phyloP scores from a whole-genome alignment of 2,888 invertebrate genomes.

The Ptilodon capucinus region DNA sequence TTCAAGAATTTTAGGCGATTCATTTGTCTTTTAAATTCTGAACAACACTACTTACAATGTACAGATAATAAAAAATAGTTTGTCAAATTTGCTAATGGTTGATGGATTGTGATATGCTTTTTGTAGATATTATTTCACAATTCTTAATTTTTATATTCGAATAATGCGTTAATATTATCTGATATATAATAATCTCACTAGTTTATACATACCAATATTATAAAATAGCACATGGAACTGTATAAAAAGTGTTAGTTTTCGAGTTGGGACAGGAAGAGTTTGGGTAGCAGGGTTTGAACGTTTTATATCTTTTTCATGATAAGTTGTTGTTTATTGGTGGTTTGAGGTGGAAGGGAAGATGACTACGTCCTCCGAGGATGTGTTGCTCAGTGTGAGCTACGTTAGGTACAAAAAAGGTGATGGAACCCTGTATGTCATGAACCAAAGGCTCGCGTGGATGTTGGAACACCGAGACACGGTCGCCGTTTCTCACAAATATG shows the following conservation, averaged over 20 bases:
- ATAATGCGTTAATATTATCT: slow-evolving; percentile 28
- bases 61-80: slow-evolving; percentile 42
- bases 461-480: slow-evolving; percentile 95
- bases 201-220: slow-evolving; percentile 7
- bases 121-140: slow-evolving; percentile 55
- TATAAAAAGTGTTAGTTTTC: slow-evolving; percentile 19
- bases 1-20: too few species aligned
- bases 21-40: background rate
- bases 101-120: slow-evolving; percentile 63
- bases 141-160: slow-evolving; percentile 46
- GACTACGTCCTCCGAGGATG: slow-evolving; percentile 97
- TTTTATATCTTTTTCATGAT: slow-evolving; percentile 36
- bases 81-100: slow-evolving; percentile 71
- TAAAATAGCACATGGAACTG: slow-evolving; percentile 10
- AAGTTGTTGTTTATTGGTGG: slow-evolving; percentile 21
- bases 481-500: slow-evolving; percentile 95
- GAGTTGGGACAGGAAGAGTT: slow-evolving; percentile 28
- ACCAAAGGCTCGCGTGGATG: slow-evolving; percentile 98
- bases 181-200: slow-evolving; percentile 14
- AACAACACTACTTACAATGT: background rate
- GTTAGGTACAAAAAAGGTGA: slow-evolving; percentile 98
- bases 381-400: slow-evolving; percentile 94
- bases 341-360: slow-evolving; percentile 63
- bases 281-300: slow-evolving; percentile 30
- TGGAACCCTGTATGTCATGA: slow-evolving; percentile 97